Base-by-base conservation (phyloP, 1,140 invertebrate species). In the Drosophila guanche region DNA sequence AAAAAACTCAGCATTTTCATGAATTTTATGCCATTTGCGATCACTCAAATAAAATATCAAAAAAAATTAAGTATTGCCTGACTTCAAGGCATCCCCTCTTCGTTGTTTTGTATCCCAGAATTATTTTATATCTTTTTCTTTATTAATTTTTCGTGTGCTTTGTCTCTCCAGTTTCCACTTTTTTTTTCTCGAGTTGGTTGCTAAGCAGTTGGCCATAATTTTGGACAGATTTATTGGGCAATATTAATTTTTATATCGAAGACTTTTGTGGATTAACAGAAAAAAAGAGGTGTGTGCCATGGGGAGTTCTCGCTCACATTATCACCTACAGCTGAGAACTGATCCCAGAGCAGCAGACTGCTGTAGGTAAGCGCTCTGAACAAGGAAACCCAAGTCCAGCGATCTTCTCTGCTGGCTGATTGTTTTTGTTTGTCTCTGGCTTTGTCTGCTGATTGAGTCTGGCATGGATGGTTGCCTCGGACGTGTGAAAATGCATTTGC, bases 401-500 rank as follows among this genome's bases (percentile, higher is more conserved):
- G 46, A 47, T 27, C 65, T 51, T 48, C 14, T 33, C 59, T 50
- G 29, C 25, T 27, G n/a, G 20, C 16, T 33, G 53, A 27, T 23
- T 54, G 57, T 72, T 41, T 72, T 41, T 56, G 54, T 23, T 45
- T 3, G 8, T 42, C 37, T 23, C 65, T 57, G 59, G 67, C 62
- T 77, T 74, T 77, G 65, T 75, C 75, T 61, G 72, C 60, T 60
- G 78, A 76, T 70, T 52, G 33, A 10, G 71, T n/a, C 40, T 41
- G 45, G 43, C 27, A 50, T 45, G 51, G 37, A 29, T 41, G 16
- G 42, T 23, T 33, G 29, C 54, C 14, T 43, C 68, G 67, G 79
- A 86, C 73, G 83, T 88, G 83, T 88, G 83, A 88, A 88, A 88
- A 79, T 83, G 76, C 83, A 88, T 88, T 88, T 88, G 83, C 83